A percentile compares a stretch with the other conserved stretches of the same genome.
These are phyloP conservation scores for Chrysochloris asiatica DNA, from an alignment of 2,113 vertebrate genomes.

Conservation along the genomic window DNA sequence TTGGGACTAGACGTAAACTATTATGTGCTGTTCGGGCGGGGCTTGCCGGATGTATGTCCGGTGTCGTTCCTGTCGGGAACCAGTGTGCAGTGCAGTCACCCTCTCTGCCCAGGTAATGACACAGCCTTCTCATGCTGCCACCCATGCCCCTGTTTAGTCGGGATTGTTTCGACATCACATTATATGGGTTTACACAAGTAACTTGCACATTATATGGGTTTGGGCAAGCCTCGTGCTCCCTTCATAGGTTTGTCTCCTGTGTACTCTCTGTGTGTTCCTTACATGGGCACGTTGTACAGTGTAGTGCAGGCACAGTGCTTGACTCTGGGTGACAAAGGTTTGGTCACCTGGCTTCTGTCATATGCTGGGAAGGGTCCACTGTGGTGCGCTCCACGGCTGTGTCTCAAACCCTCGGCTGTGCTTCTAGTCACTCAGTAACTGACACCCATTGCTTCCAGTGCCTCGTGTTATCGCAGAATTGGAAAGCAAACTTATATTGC, in stretches of 20 bases:
- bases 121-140: background rate
- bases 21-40: background rate
- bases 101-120: background rate
- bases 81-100: fast-evolving
- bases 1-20: background rate
- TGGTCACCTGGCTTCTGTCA: background rate
- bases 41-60: background rate
- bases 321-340: background rate
- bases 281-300: background rate
- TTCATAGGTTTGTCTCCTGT: background rate
- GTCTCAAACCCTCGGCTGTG: background rate
- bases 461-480: background rate
- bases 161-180: background rate
- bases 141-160: too few species aligned
- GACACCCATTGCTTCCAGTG: background rate
- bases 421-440: too few species aligned
- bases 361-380: background rate
- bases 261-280: background rate
- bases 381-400: background rate
- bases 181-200: background rate
- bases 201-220: background rate
- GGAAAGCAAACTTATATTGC: background rate
- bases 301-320: background rate
- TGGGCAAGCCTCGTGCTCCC: background rate
- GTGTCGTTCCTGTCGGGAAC: background rate